These are phyloP conservation scores for Coenobita brevimanus DNA, from an alignment of 1,140 invertebrate genomes.

Conservation along the genomic window DNA sequence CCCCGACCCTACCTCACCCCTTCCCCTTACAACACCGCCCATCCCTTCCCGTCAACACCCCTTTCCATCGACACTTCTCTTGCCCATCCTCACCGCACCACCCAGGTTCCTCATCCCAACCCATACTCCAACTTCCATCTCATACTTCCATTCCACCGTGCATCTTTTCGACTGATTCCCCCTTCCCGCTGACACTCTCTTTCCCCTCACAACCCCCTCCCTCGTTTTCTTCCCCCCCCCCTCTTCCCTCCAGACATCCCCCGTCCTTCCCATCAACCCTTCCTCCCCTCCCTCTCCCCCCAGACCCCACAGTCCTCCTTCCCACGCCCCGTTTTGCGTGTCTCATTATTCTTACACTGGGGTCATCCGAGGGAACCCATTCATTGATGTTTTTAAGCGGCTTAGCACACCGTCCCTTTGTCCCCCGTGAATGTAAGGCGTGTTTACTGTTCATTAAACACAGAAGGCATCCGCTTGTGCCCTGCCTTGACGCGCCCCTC, in stretches of 20 bases:
- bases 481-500: background rate
- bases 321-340: too few relatives aligned
- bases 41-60: background rate
- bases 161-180: background rate
- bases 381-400: constrained; percentile 59
- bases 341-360: constrained; percentile 43
- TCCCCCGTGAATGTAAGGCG: constrained; percentile 51
- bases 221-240: background rate
- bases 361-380: constrained; percentile 38
- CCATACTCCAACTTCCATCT: background rate
- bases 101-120: background rate
- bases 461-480: constrained; percentile 33
- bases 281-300: background rate
- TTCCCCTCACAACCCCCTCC: background rate
- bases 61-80: background rate
- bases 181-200: background rate
- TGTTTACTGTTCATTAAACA: constrained; percentile 65
- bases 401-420: constrained; percentile 53
- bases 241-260: too few relatives aligned
- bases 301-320: too few relatives aligned
- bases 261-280: background rate
- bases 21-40: background rate
- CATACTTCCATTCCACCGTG: background rate
- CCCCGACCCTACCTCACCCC: background rate
- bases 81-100: background rate